Base-by-base conservation (phyloP, 2,888 invertebrate species). In the Clanis bilineata region DNA sequence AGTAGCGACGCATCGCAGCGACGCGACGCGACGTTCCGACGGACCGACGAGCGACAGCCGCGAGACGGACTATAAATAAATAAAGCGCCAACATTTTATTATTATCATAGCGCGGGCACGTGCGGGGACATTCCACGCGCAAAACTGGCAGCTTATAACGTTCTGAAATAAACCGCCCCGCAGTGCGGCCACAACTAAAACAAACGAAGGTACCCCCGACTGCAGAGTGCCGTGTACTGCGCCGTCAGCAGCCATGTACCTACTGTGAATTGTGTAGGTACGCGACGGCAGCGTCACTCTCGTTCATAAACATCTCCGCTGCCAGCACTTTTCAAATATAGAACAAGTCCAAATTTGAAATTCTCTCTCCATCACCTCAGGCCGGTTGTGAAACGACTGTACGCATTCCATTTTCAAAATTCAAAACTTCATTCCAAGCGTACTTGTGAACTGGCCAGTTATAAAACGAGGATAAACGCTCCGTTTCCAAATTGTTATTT, bases 51-150 rank as follows among this genome's bases (percentile, higher is more conserved):
- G 82, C 90, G 91, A 91, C 91, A 91, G 90, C 90, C 90, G 90
- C 89, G 84, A 87, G 86, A 85, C 85, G 80, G 77, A 82, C 90
- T 91, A 92, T 92, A 91, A 91, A 92, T 91, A 91, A 90, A 89
- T 90, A 90, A 91, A 90, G 90, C 90, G 90, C 89, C 88, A 90
- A 88, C 89, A 90, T 91, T 89, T 90, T 90, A 90, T 91, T 91
- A 90, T 92, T 90, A 90, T 92, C 89, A 89, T 88, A 83, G 85
- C 79, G 79, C 77, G 84, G 83, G 88, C 91, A 90, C 90, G 90
- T 90, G 91, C 85, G 86, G 79, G 74, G 83, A 86, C 90, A 90
- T 90, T 88, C 90, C 87, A 57, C 59, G 44, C 44, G 56, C 78
- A 73, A 81, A 80, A 80, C 85, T 85, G 85, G 80, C 85, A 80